Evolutionary conservation across 2,113 vertebrate genomes (phyloP), one percentile per base, ranked within the genome.

Genomic region (Microcebus ravelobensis): DNA sequence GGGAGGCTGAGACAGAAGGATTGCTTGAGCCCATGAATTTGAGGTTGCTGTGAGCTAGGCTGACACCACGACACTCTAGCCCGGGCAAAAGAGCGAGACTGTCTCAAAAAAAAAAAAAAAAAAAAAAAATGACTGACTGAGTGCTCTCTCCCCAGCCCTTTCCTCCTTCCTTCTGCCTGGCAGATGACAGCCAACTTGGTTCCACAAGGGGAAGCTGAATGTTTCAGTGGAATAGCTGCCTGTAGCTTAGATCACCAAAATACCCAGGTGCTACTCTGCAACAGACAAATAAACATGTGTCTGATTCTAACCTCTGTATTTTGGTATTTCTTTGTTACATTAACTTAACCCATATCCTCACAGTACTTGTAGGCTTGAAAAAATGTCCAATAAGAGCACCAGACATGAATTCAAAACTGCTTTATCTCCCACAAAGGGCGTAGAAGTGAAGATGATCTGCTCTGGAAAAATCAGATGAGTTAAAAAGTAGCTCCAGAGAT

Each of bases 281-380:
- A 45, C 3, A 84, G 57, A 61, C 59, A 84, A 57, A 70, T 27
- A 68, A 61, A 59, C 48, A 50, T 42, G 63, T 68, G 34, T 71
- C 13, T 87, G 31, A 10, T 68, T 84, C 86, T 61, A 79, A 45
- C 63, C 34, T 55, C 1, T 57, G 45, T 34, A 59, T 68, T 67
- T 45, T 85, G 25, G 77, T 0, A 9, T 15, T 6, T 59, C 42
- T 87, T 67, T 92, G 39, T 76, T 67, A 70, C 8, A 87, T 5
- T 70, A 34, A 93, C 42, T 74, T 77, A 82, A 57, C 14, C 39
- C 17, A 55, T 50, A 61, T 6, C n/a, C 21, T 96, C 83, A 82
- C 1, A 42, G 23, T n/a, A 48, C 36, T 76, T 87, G 0, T 29
- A 87, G 74, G 25, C 12, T 79, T 20, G 14, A 73, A 79, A 81